Evolutionary conservation across 2,888 invertebrate genomes (phyloP), one percentile per base, ranked within the genome.

Genomic region (Tinea semifulvella): DNA sequence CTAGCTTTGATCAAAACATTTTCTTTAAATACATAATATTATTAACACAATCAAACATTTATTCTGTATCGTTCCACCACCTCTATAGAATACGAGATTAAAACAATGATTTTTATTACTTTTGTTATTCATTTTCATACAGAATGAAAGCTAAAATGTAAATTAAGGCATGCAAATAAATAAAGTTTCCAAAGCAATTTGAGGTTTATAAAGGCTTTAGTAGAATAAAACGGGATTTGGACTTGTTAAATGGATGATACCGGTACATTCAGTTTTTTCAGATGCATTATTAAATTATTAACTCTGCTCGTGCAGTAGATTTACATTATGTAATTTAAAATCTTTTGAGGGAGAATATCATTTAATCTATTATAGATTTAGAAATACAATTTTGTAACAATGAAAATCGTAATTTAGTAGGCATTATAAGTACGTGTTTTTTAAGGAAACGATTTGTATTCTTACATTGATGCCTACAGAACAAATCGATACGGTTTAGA

Each of bases 401-500:
- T 22, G 6, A 7, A 22, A 22, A 22, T 22, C 6, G 22, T 7
- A 7, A 22, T 7, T 22, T 7, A 14, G 14, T 31, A 31, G 14
- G n/a, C 11, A 3, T 31, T 3, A 31, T n/a, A 14, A 7, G 22
- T 4, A 36, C 18, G 36, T 6, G 18, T 18, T 5, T 3, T 14
- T 18, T 36, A 36, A n/a, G 16, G 13, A 40, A 40, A 40, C 22
- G 20, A 22, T 31, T 40, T 40, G 22, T 40, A 19, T 40, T 22
- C 22, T 10, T 11, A 20, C 43, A 28, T 31, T 31, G 27, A 38
- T 72, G 66, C 65, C 57, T 56, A 59, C 60, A 63, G 61, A 43
- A 57, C 61, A 59, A 71, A 74, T 76, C 76, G 70, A 77, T 76
- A 69, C 67, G 68, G 72, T 70, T 75, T 68, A 73, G 73, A 68